A percentile compares a stretch with the other conserved stretches of the same genome.
phyloP scores from a whole-genome alignment of 2,888 invertebrate species.

The Hipparchia semele region DNA sequence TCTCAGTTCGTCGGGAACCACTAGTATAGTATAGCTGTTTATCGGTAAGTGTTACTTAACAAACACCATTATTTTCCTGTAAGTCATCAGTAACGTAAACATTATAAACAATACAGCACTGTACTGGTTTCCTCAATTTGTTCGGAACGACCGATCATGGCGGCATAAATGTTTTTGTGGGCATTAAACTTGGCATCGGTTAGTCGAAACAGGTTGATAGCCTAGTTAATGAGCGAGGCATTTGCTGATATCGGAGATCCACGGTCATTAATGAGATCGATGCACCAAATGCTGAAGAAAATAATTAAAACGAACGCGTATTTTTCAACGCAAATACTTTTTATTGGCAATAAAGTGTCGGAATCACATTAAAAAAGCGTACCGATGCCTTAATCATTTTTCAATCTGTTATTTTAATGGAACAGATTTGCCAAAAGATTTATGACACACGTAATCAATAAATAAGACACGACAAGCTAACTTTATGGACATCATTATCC shows the following conservation, averaged over 20 bases:
- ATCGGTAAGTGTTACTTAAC: background rate
- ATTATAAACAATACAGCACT: slow-evolving; percentile 29
- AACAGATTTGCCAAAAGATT: background rate
- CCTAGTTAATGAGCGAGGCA: slow-evolving; percentile 51
- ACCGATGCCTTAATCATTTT: slow-evolving; percentile 1
- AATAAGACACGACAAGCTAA: too few relatives aligned
- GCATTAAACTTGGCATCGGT: slow-evolving; percentile 52
- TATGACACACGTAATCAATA: too few relatives aligned
- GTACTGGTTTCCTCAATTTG: slow-evolving; percentile 44
- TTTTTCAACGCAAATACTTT: slow-evolving; percentile 14
- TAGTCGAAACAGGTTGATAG: slow-evolving; percentile 56
- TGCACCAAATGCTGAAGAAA: slow-evolving; percentile 19
- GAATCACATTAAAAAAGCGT: background rate
- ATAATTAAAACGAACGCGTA: slow-evolving; percentile 17
- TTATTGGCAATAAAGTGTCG: slow-evolving; percentile 16
- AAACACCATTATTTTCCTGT: slow-evolving; percentile 9
- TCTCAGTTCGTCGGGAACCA: too few relatives aligned
- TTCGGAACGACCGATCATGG: slow-evolving; percentile 45
- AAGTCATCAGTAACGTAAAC: background rate
- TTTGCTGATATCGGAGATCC: slow-evolving; percentile 30
- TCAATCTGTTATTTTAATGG: background rate
- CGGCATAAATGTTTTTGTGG: slow-evolving; percentile 52
- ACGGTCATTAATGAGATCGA: slow-evolving; percentile 1
- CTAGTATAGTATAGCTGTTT: too few relatives aligned
- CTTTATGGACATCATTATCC: too few relatives aligned